Evolutionary conservation across 2,113 vertebrate species (phyloP), one percentile per base, ranked within the genome.

Genomic region (sheep (Ovis aries)): DNA sequence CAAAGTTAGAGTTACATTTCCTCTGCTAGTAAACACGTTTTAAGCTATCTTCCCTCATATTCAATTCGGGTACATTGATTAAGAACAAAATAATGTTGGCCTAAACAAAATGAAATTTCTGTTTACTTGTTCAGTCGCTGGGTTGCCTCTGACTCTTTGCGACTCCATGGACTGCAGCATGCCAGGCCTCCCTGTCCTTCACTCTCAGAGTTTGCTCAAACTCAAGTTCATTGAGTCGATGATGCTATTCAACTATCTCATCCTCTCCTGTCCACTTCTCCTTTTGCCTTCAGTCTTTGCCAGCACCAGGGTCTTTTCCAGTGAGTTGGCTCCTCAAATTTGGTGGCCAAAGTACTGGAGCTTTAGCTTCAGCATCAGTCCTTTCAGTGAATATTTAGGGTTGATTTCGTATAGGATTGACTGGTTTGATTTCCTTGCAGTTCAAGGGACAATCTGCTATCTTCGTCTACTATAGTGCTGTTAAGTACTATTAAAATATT

Each of bases 401-500:
- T 13, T 74, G n/a, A 74, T 23, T 74, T 74, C 67, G 19, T 71
- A 40, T 40, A 40, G n/a, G n/a, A 71, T 40, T 71, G 19, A 71
- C 67, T 71, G 67, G 67, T 71, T 71, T 71, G 19, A 23, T 40
- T 36, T 71, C 67, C 67, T 71, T 40, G 10, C n/a, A 12, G 19
- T 40, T 19, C 67, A 40, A 40, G 67, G 67, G 67, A 74, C 67
- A 74, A 11, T 74, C 67, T 40, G 23, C 67, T 71, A 6, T 71
- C n/a, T 71, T 71, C 36, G 6, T 29, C 45, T 82, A 48, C 27
- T 71, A 13, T 2, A 59, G 29, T 85, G 31, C 31, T 80, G 1
- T 93, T 93, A 87, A 94, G 67, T 92, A 27, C 52, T 83, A 59
- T 92, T 95, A 82, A 95, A 67, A 23, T 89, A 62, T 55, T 78